These are phyloP conservation scores for Boloria euphrosyne DNA, from an alignment of 2,888 invertebrate genomes.

Conservation along the genomic window DNA sequence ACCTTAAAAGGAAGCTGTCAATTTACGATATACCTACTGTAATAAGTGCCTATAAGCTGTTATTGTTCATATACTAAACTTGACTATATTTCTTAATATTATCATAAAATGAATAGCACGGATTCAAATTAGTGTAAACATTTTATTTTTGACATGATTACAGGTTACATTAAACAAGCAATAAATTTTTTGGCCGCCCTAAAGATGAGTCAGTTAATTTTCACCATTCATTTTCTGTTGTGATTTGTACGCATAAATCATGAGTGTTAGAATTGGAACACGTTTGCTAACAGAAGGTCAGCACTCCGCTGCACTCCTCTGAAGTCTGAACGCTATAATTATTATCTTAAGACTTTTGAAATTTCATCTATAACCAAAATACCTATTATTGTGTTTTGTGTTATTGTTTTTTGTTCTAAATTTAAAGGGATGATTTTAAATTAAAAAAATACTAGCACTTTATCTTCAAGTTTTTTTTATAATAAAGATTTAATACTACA, in stretches of 20 bases:
- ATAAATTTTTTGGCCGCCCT: slow-evolving; percentile 25
- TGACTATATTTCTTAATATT: no score
- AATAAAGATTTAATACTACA: background rate
- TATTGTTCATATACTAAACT: no score
- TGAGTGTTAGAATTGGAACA: slow-evolving; percentile 56
- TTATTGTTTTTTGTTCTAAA: slow-evolving; percentile 7
- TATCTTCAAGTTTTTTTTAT: background rate
- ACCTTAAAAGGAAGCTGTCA: slow-evolving; percentile 9
- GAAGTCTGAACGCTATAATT: slow-evolving; percentile 32
- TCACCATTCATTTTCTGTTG: slow-evolving; percentile 54
- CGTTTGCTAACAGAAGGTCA: slow-evolving; percentile 43
- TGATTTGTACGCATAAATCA: slow-evolving; percentile 62
- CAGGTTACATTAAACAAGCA: slow-evolving; percentile 10
- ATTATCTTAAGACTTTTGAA: slow-evolving; percentile 20
- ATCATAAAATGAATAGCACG: no score
- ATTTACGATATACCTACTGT: background rate
- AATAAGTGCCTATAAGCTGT: background rate
- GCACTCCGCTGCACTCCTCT: slow-evolving; percentile 26
- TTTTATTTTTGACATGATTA: slow-evolving; percentile 3
- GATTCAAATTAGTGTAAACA: background rate
- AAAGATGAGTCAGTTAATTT: slow-evolving; percentile 41
- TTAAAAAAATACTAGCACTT: slow-evolving; percentile 3
- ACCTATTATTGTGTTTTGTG: slow-evolving; percentile 18
- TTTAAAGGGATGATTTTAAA: background rate
- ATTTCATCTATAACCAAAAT: slow-evolving; percentile 4